Evolutionary conservation across 53 echinoderm and acorn worm species (phyloP).

Genomic region (Holothuria scabra): DNA sequence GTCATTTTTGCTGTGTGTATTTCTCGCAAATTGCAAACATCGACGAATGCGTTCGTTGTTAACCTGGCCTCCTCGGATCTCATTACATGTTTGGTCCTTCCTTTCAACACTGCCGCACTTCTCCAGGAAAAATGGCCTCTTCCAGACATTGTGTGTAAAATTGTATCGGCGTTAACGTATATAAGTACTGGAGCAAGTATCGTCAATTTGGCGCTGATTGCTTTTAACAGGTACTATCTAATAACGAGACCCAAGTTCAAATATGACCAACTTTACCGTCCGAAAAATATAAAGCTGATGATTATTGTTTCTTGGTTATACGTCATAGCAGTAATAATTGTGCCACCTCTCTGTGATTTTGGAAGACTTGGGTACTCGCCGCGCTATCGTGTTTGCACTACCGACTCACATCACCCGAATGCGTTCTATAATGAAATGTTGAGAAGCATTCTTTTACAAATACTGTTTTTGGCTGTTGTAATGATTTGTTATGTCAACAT

Average conservation of each 20-base stretch:
- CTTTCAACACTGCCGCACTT: not conserved
- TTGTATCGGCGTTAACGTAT: constrained; percentile 14
- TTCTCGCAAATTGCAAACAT: constrained; percentile 1
- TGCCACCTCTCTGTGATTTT: not conserved
- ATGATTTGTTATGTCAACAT: not conserved
- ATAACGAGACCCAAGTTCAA: constrained; percentile 9
- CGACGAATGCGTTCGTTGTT: not conserved
- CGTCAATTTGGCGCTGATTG: constrained; percentile 31
- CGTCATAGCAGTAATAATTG: not conserved
- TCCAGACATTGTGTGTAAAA: not conserved
- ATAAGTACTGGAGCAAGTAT: constrained; percentile 24
- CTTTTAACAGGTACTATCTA: not conserved
- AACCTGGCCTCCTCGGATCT: constrained; percentile 20
- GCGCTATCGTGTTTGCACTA: not conserved
- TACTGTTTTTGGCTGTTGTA: constrained; percentile 1
- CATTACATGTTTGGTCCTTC: not conserved
- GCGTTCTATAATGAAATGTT: constrained; percentile 30
- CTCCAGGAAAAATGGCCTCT: not conserved
- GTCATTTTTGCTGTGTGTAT: not conserved
- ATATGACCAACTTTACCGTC: constrained; percentile 4
- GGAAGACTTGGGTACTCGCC: constrained; percentile 13
- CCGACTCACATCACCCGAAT: constrained; percentile 3
- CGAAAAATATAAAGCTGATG: not conserved
- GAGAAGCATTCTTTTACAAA: constrained; percentile 5
- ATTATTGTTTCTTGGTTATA: constrained; percentile 10